A percentile compares a stretch with the other conserved stretches of the same genome.
phyloP scores from a whole-genome alignment of 2,113 vertebrate species.

The Tachuris rubrigastra region DNA sequence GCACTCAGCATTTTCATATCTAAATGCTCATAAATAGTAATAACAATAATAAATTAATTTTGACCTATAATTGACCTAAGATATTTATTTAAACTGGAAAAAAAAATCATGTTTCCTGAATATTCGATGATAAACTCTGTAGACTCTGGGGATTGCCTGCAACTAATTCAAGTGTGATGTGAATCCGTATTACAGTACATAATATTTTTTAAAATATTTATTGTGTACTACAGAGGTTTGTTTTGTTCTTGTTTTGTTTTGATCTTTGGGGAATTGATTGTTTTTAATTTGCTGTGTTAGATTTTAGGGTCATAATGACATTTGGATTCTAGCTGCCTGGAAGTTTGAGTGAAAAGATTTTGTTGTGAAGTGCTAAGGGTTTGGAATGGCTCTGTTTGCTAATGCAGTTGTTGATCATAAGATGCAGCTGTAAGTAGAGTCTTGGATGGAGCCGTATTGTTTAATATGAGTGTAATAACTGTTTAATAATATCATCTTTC shows the following conservation, averaged over 20 bases:
- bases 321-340: neutral
- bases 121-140: neutral
- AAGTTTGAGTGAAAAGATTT: neutral
- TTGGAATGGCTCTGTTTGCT: neutral
- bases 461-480: neutral
- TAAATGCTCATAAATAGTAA: neutral
- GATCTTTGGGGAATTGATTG: neutral
- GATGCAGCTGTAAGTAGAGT: neutral
- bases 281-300: neutral
- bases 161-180: neutral
- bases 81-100: neutral
- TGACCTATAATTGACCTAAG: neutral
- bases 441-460: neutral
- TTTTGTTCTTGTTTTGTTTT: neutral
- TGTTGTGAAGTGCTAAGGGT: neutral
- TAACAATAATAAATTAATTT: neutral
- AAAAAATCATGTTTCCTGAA: neutral
- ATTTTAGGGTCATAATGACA: neutral
- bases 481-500: neutral
- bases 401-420: neutral
- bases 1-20: neutral
- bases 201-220: neutral
- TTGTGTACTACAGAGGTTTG: neutral
- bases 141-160: neutral
- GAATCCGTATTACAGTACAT: neutral